Percentiles rank a stretch among this genome's conserved stretches.
Conservation (phyloP, 2,888 invertebrate genomes). For the Ischnus inquisitorius region DNA sequence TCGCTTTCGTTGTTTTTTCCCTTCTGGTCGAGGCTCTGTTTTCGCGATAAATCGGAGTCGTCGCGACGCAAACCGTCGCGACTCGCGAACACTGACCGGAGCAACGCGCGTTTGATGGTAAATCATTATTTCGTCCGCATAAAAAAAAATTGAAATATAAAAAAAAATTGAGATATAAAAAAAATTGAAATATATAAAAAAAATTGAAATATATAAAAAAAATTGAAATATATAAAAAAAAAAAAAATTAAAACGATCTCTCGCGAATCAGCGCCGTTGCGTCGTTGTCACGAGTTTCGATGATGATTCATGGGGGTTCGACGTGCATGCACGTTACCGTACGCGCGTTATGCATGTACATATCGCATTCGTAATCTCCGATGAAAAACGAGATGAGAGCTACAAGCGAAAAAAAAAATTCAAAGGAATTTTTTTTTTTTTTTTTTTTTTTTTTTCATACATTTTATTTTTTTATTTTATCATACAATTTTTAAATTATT, state of each 20-base stretch:
- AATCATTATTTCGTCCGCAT: slow-evolving; percentile 18
- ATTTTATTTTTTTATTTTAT: too few relatives aligned
- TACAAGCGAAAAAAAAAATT: not conserved
- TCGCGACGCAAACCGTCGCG: slow-evolving; percentile 33
- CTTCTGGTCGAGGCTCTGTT: not conserved
- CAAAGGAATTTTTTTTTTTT: too few relatives aligned
- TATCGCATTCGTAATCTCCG: not conserved
- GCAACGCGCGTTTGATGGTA: slow-evolving; percentile 67
- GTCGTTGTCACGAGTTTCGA: not conserved
- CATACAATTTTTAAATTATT: too few relatives aligned
- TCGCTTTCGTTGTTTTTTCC: slow-evolving; percentile 3
- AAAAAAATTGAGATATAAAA: too few relatives aligned
- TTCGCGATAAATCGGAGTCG: slow-evolving; percentile 6
- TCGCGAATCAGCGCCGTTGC: not conserved
- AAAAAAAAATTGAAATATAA: not conserved
- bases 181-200: not conserved
- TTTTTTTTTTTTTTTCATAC: too few relatives aligned
- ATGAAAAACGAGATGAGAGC: not conserved
- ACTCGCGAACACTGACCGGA: slow-evolving; percentile 57
- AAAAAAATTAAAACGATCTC: not conserved
- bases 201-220: not conserved
- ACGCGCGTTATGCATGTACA: not conserved
- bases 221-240: not conserved
- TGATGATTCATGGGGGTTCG: slow-evolving; percentile 1
- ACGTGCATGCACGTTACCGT: not conserved